Evolutionary conservation across 2,888 invertebrate species (phyloP).

Genomic region (Therioaphis trifolii): DNA sequence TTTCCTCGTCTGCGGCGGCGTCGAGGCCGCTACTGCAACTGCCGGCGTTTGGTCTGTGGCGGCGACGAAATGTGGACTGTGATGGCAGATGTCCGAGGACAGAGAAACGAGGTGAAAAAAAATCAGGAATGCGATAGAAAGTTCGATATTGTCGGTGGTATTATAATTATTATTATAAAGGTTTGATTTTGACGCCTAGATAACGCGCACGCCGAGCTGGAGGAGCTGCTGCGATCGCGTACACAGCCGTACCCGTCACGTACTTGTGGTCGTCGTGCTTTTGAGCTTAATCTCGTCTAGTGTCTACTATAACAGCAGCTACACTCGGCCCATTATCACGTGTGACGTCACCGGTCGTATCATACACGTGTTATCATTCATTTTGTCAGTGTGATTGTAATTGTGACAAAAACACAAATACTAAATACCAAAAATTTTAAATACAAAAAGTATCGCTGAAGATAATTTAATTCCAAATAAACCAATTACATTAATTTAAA

Average conservation of each 20-base stretch:
- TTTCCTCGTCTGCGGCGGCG: not conserved
- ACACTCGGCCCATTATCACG: too few relatives aligned
- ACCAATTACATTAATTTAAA: too few relatives aligned
- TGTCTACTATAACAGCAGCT: not conserved
- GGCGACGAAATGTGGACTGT: not conserved
- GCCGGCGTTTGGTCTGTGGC: not conserved
- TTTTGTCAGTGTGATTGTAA: too few relatives aligned
- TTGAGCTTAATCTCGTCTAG: not conserved
- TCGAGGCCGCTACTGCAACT: not conserved
- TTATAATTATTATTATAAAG: not conserved
- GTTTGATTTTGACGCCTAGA: not conserved
- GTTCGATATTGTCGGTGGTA: not conserved
- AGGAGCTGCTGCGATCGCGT: not conserved
- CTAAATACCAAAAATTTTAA: too few relatives aligned
- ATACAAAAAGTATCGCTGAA: too few relatives aligned
- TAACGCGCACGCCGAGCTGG: not conserved
- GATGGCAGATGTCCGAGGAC: not conserved
- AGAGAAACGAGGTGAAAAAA: not conserved
- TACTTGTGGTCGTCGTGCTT: too few relatives aligned
- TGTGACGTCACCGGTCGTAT: not conserved
- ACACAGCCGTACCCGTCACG: too few relatives aligned
- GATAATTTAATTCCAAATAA: too few relatives aligned
- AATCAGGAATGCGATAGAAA: not conserved
- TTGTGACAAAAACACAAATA: too few relatives aligned
- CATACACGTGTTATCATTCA: conserved; percentile 1